Evolutionary conservation across 2,113 vertebrate genomes (phyloP).

Genomic region (Labeo catla): DNA sequence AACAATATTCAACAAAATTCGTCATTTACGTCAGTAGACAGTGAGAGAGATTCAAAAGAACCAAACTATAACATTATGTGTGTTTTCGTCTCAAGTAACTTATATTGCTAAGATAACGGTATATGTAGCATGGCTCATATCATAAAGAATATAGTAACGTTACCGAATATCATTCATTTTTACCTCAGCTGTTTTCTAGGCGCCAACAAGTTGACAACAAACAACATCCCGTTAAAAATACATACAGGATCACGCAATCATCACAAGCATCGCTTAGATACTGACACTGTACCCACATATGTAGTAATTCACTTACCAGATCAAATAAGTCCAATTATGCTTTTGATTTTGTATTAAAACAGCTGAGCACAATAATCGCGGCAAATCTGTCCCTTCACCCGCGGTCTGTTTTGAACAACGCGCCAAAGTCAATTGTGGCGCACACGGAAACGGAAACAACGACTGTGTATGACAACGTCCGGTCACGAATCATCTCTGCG

Average conservation of each 20-base stretch:
- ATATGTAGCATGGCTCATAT: background rate
- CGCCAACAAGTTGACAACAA: background rate
- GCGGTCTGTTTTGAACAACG: conserved; percentile 48
- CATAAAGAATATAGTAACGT: background rate
- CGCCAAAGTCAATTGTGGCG: conserved; percentile 45
- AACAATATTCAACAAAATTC: background rate
- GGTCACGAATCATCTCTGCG: background rate
- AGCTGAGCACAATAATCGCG: background rate
- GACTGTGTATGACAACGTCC: background rate
- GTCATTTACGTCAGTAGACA: background rate
- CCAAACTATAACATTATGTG: background rate
- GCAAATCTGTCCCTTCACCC: conserved; percentile 4
- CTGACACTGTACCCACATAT: background rate
- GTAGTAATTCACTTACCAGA: background rate
- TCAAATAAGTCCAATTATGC: background rate
- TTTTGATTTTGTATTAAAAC: background rate
- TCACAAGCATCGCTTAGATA: background rate
- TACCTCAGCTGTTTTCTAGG: background rate
- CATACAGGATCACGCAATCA: no score
- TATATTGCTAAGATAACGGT: background rate
- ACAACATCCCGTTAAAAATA: background rate
- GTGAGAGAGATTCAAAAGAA: background rate
- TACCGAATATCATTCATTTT: background rate
- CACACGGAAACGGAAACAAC: conserved; percentile 29
- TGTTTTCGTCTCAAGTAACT: background rate